Conservation (phyloP, 2,797 vertebrate genomes). For the Chaunax sp. region DNA sequence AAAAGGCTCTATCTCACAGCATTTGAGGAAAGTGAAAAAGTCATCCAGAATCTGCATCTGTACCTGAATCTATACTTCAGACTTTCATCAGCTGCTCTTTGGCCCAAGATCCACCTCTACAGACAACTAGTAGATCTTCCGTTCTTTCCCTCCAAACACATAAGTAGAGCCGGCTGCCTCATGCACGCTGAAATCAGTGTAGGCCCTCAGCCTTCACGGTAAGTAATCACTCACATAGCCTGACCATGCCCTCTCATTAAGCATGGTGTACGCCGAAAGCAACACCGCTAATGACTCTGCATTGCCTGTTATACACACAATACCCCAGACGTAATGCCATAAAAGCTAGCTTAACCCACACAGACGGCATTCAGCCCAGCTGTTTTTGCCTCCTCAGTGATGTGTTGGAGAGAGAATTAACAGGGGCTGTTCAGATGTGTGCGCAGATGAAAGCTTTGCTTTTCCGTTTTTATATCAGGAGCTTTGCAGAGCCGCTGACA, state of each 20-base stretch:
- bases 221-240: constrained; percentile 66
- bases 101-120: no score
- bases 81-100: no score
- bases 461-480: constrained; percentile 22
- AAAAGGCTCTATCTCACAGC: no score
- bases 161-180: constrained; percentile 1
- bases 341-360: constrained; percentile 12
- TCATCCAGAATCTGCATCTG: no score
- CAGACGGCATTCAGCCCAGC: constrained; percentile 38
- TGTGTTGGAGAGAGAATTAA: background rate
- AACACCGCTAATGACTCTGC: constrained; percentile 67
- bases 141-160: constrained; percentile 8
- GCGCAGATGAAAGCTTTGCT: no score
- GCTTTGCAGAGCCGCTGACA: constrained; percentile 28
- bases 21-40: no score
- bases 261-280: constrained; percentile 54
- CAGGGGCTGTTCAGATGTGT: no score
- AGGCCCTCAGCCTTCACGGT: constrained; percentile 44
- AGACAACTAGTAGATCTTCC: background rate
- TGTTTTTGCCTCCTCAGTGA: constrained; percentile 44
- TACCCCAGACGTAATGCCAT: constrained; percentile 34
- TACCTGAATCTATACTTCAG: no score
- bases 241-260: constrained; percentile 64
- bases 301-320: constrained; percentile 38
- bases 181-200: constrained; percentile 21